phyloP scores from a whole-genome alignment of 2,888 invertebrate genomes.

The Dicyrtoma fusca region DNA sequence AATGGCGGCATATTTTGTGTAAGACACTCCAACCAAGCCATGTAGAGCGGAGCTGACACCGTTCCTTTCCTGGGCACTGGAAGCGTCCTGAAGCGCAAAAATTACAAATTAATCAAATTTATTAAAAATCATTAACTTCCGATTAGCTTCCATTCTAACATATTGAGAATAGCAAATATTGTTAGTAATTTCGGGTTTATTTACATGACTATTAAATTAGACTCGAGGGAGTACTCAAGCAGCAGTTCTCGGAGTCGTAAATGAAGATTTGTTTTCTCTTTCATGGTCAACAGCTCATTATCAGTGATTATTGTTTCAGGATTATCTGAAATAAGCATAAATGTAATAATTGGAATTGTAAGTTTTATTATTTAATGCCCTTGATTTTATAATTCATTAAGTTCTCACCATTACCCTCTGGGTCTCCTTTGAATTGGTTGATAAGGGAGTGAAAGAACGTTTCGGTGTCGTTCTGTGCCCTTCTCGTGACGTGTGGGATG shows the following conservation, averaged over 20 bases:
- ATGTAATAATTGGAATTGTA: too few species aligned
- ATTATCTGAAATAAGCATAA: constrained; percentile 42
- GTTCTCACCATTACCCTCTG: constrained; percentile 44
- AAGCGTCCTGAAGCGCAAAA: constrained; percentile 70
- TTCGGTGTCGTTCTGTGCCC: constrained; percentile 75
- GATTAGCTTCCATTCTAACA: too few species aligned
- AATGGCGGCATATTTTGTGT: constrained; percentile 79
- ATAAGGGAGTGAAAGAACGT: constrained; percentile 74
- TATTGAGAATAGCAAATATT: neutral
- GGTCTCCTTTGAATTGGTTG: constrained; percentile 66
- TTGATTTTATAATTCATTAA: too few species aligned
- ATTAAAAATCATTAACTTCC: too few species aligned
- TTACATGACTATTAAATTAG: constrained; percentile 90
- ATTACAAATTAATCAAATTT: neutral
- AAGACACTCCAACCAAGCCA: constrained; percentile 94
- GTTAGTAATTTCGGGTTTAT: constrained; percentile 58
- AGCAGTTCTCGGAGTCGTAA: constrained; percentile 86
- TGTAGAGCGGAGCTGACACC: constrained; percentile 87
- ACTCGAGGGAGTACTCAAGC: constrained; percentile 75
- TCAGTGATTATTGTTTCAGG: constrained; percentile 68
- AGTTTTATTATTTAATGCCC: too few species aligned
- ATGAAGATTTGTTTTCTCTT: constrained; percentile 86
- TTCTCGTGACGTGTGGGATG: constrained; percentile 80
- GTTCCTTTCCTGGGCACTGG: constrained; percentile 92
- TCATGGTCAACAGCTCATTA: constrained; percentile 77